These are phyloP conservation scores for Napeogenes inachia DNA, from an alignment of 2,888 invertebrate species.

Conservation along the genomic window DNA sequence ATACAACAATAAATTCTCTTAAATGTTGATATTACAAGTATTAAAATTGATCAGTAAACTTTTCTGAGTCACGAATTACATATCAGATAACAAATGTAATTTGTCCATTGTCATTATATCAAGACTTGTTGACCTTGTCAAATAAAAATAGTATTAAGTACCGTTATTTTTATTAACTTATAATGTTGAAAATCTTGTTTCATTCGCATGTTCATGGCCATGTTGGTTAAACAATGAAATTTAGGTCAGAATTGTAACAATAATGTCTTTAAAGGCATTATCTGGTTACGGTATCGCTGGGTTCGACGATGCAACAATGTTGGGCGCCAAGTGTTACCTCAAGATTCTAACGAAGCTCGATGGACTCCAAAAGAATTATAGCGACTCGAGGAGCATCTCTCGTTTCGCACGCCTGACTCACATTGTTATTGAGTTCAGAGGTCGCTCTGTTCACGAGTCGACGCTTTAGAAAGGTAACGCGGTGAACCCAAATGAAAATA, in stretches of 20 bases:
- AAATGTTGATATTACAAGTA: slow-evolving; percentile 55
- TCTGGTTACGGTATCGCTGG: slow-evolving; percentile 51
- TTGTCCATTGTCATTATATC: slow-evolving; percentile 60
- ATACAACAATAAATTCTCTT: slow-evolving; percentile 55
- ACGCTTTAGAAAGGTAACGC: slow-evolving; percentile 75
- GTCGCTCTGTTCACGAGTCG: slow-evolving; percentile 74
- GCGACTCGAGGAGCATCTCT: slow-evolving; percentile 69
- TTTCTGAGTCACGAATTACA: slow-evolving; percentile 61
- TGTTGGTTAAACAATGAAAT: slow-evolving; percentile 57
- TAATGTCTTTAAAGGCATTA: slow-evolving; percentile 55
- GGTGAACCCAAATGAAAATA: slow-evolving; percentile 68
- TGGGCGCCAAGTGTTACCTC: slow-evolving; percentile 45
- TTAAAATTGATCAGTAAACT: slow-evolving; percentile 57
- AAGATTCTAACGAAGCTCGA: slow-evolving; percentile 56
- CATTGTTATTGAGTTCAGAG: slow-evolving; percentile 76
- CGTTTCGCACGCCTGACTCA: slow-evolving; percentile 74
- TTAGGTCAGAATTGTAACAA: slow-evolving; percentile 59
- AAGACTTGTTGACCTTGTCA: slow-evolving; percentile 51
- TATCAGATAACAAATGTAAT: slow-evolving; percentile 64
- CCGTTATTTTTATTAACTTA: slow-evolving; percentile 31
- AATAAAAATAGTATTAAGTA: slow-evolving; percentile 25
- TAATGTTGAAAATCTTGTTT: slow-evolving; percentile 22
- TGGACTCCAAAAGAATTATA: slow-evolving; percentile 68
- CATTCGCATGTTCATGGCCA: slow-evolving; percentile 44
- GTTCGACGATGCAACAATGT: slow-evolving; percentile 30